A percentile compares a stretch with the other conserved stretches of the same genome.
Evolutionary conservation across 35 echinoderm and acorn worm species (phyloP).

Genomic region (Apostichopus californicus): DNA sequence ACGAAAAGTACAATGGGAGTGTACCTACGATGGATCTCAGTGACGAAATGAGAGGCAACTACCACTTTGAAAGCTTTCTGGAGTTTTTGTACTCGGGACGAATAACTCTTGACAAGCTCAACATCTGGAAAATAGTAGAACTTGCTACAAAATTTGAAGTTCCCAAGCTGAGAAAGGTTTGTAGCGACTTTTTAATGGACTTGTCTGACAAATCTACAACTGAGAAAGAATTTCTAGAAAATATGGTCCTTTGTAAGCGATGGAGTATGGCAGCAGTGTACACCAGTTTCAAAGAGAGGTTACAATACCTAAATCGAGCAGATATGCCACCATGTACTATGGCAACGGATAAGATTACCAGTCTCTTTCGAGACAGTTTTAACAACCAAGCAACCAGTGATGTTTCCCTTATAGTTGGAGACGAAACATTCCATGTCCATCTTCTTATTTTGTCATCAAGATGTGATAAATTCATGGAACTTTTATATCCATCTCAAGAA

Average conservation of each 20-base stretch:
- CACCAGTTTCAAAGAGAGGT: not conserved
- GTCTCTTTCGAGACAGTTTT: not conserved
- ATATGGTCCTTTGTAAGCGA: not conserved
- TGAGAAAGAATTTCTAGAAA: not conserved
- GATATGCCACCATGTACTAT: not conserved
- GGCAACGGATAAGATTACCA: not conserved
- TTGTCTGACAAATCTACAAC: not conserved
- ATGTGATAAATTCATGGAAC: not conserved
- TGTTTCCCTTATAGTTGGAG: not conserved
- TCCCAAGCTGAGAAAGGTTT: not conserved
- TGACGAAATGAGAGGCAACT: not conserved
- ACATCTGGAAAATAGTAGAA: conserved; percentile 2
- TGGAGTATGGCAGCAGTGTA: not conserved
- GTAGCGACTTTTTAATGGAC: not conserved
- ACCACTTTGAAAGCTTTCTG: not conserved
- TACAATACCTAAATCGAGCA: not conserved
- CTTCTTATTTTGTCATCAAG: not conserved
- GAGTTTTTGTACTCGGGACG: conserved; percentile 8
- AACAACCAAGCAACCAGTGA: conserved; percentile 17
- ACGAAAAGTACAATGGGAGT: not conserved
- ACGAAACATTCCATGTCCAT: not conserved
- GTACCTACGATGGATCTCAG: not conserved
- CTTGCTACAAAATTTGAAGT: not conserved
- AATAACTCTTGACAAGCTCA: not conserved
- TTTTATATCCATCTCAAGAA: not conserved